A percentile compares a stretch with the other conserved stretches of the same genome.
Evolutionary conservation across 1,140 invertebrate genomes (phyloP).

Genomic region (Vanessa atalanta): DNA sequence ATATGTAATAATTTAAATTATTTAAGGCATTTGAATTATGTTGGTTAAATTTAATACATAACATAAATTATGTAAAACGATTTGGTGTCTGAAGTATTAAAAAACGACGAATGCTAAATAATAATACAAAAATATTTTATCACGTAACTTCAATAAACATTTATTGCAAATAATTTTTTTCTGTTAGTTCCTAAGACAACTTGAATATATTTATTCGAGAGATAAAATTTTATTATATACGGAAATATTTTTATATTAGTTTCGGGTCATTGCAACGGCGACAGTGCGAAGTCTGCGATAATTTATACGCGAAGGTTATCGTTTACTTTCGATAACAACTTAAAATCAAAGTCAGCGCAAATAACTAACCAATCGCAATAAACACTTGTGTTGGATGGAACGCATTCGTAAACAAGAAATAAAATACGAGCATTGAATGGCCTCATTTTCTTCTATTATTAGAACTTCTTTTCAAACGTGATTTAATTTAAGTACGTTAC

Average conservation of each 20-base stretch:
- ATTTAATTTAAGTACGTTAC: slow-evolving; percentile 6
- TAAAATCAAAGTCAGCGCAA: slow-evolving; percentile 8
- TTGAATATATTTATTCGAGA: neutral
- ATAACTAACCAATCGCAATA: slow-evolving; percentile 17
- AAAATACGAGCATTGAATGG: neutral
- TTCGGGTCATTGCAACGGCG: slow-evolving; percentile 8
- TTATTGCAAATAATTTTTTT: no score
- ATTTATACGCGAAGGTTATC: slow-evolving; percentile 20
- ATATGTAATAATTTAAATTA: no score
- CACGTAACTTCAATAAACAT: no score
- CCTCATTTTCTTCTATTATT: slow-evolving; percentile 3
- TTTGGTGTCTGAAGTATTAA: no score
- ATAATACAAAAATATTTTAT: no score
- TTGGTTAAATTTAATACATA: no score
- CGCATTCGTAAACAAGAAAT: slow-evolving; percentile 4
- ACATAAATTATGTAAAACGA: no score
- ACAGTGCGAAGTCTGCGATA: slow-evolving; percentile 1
- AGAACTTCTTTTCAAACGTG: slow-evolving; percentile 4
- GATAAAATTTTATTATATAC: neutral
- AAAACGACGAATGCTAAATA: no score
- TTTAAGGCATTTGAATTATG: no score
- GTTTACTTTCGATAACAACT: slow-evolving; percentile 9
- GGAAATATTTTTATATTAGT: slow-evolving; percentile 6
- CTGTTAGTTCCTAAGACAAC: no score
- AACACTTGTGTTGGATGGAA: neutral